Evolutionary conservation across 2,888 invertebrate species (phyloP).

Genomic region (Philereme vetulata): DNA sequence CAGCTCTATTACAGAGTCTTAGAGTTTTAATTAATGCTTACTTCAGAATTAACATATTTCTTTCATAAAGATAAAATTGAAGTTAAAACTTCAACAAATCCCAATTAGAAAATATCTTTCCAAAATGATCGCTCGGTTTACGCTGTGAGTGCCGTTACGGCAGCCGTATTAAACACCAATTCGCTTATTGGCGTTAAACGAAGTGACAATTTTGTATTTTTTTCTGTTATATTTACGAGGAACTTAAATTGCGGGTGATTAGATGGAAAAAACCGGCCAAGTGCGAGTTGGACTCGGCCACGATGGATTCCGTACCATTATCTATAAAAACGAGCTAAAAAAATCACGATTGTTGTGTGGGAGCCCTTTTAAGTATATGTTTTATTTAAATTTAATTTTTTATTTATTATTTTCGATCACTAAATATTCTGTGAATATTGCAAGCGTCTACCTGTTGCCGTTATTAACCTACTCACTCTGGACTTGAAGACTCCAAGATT

Average conservation of each 20-base stretch:
- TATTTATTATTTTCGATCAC: too few species aligned
- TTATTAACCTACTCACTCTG: too few species aligned
- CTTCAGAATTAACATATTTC: slow-evolving; percentile 8
- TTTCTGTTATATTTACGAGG: slow-evolving; percentile 43
- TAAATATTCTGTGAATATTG: too few species aligned
- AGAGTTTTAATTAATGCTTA: slow-evolving; percentile 1
- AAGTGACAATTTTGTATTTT: slow-evolving; percentile 41
- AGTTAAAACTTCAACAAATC: slow-evolving; percentile 30
- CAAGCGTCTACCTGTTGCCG: too few species aligned
- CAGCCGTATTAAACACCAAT: slow-evolving; percentile 13
- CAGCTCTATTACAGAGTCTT: background rate
- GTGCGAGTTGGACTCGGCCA: too few species aligned
- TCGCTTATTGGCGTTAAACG: slow-evolving; percentile 33
- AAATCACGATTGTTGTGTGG: too few species aligned
- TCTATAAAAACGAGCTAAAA: too few species aligned
- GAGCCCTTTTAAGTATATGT: too few species aligned
- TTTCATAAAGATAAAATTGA: slow-evolving; percentile 10
- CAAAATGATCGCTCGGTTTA: slow-evolving; percentile 9
- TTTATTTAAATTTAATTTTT: too few species aligned
- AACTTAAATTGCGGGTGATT: slow-evolving; percentile 52
- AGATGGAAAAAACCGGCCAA: slow-evolving; percentile 47
- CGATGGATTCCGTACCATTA: too few species aligned
- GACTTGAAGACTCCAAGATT: too few species aligned
- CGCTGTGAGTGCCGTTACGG: slow-evolving; percentile 9
- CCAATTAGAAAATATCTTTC: slow-evolving; percentile 28